These are phyloP conservation scores for Idaea straminata DNA, from an alignment of 2,888 invertebrate species.

Conservation along the genomic window DNA sequence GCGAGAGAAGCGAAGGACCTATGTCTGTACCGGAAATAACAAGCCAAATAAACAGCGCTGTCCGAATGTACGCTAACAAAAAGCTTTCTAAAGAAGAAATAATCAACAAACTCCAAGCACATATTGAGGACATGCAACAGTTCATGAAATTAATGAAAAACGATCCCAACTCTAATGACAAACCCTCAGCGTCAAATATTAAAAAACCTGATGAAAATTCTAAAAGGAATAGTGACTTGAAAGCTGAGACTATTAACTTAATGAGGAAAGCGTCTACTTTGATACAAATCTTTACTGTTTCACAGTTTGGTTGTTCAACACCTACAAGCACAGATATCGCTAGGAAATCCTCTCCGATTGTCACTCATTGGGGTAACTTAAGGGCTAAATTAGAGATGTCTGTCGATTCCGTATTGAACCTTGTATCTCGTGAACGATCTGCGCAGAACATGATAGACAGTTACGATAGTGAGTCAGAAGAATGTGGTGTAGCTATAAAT, in stretches of 20 bases:
- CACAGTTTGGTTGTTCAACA: constrained; percentile 94
- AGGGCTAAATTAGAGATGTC: constrained; percentile 96
- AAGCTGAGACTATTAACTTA: constrained; percentile 84
- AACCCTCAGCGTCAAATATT: constrained; percentile 54
- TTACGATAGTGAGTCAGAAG: constrained; percentile 83
- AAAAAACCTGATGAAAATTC: constrained; percentile 61
- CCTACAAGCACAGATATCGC: constrained; percentile 87
- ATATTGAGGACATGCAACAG: constrained; percentile 97
- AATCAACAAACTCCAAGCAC: constrained; percentile 96
- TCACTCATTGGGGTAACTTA: constrained; percentile 98
- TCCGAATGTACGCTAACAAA: constrained; percentile 95
- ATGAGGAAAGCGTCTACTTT: constrained; percentile 93
- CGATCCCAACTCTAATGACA: constrained; percentile 74
- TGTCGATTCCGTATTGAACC: constrained; percentile 84
- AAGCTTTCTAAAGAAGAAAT: constrained; percentile 98
- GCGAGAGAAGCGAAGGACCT: constrained; percentile 86
- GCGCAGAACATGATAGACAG: constrained; percentile 70
- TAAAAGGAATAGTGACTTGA: constrained; percentile 67
- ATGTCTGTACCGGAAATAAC: constrained; percentile 91
- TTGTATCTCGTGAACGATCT: constrained; percentile 75
- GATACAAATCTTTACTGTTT: constrained; percentile 94
- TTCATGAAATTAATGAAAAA: constrained; percentile 97
- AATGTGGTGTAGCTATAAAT: constrained; percentile 74
- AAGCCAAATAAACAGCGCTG: constrained; percentile 93
- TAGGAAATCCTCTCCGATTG: constrained; percentile 89